Evolutionary conservation across 2,888 invertebrate species (phyloP), one percentile per base, ranked within the genome.

Genomic region (Chaitophorus viminalis): DNA sequence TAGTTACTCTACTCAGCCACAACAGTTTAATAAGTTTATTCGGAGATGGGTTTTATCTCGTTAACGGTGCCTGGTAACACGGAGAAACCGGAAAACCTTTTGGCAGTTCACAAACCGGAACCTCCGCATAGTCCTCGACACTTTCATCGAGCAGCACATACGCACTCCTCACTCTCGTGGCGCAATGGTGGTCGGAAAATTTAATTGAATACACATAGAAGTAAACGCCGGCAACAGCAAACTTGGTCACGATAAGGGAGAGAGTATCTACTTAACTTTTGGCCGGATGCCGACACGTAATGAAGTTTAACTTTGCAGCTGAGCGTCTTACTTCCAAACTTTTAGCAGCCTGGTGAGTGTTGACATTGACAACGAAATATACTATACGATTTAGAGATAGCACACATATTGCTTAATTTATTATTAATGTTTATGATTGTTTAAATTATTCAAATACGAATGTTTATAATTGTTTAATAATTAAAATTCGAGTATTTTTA

Each of bases 31-130:
- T 46, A 74, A 86, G 79, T 87, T 81, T 81, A 72, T 74, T 79
- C 39, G 70, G 65, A 74, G 70, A 70, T 36, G 72, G 79, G 68
- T 87, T 87, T 86, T 87, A 87, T 87, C 87, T 81, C 46, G 87
- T 81, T 81, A 79, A 79, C 78, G 70, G 60, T 29, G 72, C 36
- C 54, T 36, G n/a, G 78, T 46, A n/a, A 65, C 33, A 17, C 31
- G 21, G 11, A 77, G 70, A 72, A 72, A 81, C 87, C 79, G 81
- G 87, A 87, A 87, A 87, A 85, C 72, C 79, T 81, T 87, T 87
- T 81, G 79, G 87, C 79, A 87, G 87, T 87, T 79, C 39, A 46
- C 75, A 46, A 75, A 81, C 87, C 87, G 87, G 87, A 81, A 87
- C 72, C 46, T 74, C 79, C 79, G 72, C 79, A 81, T 21, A 31